A percentile compares a stretch with the other conserved stretches of the same genome.
These are phyloP conservation scores for Pissodes strobi DNA, from an alignment of 1,140 invertebrate species.

Conservation along the genomic window DNA sequence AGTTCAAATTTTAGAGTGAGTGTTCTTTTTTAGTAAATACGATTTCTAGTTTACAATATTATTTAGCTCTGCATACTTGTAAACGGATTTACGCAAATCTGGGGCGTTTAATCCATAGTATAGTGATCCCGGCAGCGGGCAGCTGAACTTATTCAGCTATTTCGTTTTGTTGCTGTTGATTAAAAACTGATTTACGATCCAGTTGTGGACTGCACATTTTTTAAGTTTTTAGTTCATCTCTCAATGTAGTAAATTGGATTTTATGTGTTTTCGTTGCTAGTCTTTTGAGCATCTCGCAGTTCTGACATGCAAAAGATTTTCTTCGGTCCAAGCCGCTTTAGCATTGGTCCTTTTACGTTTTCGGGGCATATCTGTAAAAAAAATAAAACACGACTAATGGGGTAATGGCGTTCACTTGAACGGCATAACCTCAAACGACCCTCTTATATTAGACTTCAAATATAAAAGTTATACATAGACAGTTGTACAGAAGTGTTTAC, in stretches of 20 bases:
- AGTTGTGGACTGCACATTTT: conserved; percentile 37
- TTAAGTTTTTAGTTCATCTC: conserved; percentile 27
- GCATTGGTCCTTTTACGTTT: conserved; percentile 14
- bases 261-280: conserved; percentile 21
- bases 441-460: conserved; percentile 16
- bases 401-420: conserved; percentile 20
- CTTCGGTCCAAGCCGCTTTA: conserved; percentile 22
- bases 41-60: conserved; percentile 35
- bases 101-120: conserved; percentile 24
- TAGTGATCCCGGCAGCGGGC: conserved; percentile 27
- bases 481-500: too few species aligned
- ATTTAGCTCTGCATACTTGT: conserved; percentile 29
- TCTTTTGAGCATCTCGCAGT: conserved; percentile 17
- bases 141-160: conserved; percentile 41
- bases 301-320: conserved; percentile 12
- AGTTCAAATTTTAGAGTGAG: too few species aligned
- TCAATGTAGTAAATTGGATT: conserved; percentile 25
- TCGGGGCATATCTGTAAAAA: conserved; percentile 27
- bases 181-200: conserved; percentile 46
- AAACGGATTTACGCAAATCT: conserved; percentile 26
- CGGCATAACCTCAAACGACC: conserved; percentile 6
- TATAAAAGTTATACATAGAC: conserved; percentile 4
- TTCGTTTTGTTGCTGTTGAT: conserved; percentile 46
- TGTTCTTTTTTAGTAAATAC: too few species aligned
- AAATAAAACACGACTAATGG: not conserved